phyloP scores from a whole-genome alignment of 1,140 invertebrate species.

The Melitaea cinxia region DNA sequence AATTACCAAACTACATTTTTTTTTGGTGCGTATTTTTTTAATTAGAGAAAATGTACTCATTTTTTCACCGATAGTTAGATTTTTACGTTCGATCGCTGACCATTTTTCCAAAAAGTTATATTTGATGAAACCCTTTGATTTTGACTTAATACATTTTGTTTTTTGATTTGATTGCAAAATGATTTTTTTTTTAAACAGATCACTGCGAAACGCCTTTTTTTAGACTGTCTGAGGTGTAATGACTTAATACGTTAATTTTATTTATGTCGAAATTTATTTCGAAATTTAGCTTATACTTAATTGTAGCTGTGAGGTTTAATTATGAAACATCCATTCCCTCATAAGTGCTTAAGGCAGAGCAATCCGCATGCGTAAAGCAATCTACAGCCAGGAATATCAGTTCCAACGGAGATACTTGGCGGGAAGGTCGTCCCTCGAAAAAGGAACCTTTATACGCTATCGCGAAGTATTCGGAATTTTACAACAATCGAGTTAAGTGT shows the following conservation, averaged over 20 bases:
- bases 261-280: too few species aligned
- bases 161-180: too few species aligned
- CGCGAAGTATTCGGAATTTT: constrained; percentile 16
- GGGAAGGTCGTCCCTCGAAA: constrained; percentile 48
- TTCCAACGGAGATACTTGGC: constrained; percentile 43
- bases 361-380: constrained; percentile 67
- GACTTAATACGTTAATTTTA: too few species aligned
- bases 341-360: constrained; percentile 56
- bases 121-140: too few species aligned
- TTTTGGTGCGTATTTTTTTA: background rate
- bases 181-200: too few species aligned
- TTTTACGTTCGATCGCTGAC: too few species aligned
- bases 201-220: too few species aligned
- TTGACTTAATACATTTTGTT: too few species aligned
- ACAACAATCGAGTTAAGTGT: constrained; percentile 19
- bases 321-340: constrained; percentile 63
- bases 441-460: constrained; percentile 12
- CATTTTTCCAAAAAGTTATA: too few species aligned
- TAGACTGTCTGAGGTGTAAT: too few species aligned
- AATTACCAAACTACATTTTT: background rate
- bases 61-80: too few species aligned
- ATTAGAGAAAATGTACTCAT: too few species aligned
- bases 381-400: constrained; percentile 62
- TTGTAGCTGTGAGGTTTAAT: constrained; percentile 65
- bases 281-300: constrained; percentile 50